Percentiles rank a stretch among this genome's conserved stretches.
Evolutionary conservation across 2,113 vertebrate species (phyloP).

Genomic region (Chlamydotis undulata): DNA sequence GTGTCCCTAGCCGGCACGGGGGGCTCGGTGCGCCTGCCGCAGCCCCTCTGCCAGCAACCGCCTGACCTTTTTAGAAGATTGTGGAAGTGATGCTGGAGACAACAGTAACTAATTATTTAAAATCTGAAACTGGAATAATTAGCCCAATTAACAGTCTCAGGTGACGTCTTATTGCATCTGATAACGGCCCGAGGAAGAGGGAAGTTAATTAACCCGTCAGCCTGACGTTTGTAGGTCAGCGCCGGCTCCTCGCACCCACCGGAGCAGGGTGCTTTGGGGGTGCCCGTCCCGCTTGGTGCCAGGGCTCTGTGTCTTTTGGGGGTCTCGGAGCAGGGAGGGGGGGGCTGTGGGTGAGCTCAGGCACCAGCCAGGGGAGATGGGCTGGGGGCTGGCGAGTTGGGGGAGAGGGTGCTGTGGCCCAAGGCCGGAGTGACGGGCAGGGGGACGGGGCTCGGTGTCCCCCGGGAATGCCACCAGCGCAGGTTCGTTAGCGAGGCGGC

Average conservation of each 20-base stretch:
- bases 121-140: slow-evolving; percentile 59
- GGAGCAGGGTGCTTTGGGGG: background rate
- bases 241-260: fast-evolving
- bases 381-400: fast-evolving
- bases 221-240: slow-evolving; percentile 31
- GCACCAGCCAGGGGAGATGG: fast-evolving
- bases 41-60: background rate
- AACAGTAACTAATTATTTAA: slow-evolving; percentile 65
- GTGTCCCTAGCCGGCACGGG: background rate
- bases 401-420: fast-evolving
- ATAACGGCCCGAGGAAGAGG: slow-evolving; percentile 22
- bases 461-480: background rate
- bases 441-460: background rate
- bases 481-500: background rate
- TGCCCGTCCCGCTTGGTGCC: fast-evolving
- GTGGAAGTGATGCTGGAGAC: slow-evolving; percentile 5
- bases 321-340: background rate
- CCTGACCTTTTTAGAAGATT: background rate
- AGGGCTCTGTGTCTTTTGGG: background rate
- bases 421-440: background rate
- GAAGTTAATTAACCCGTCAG: slow-evolving; percentile 59
- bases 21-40: fast-evolving
- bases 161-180: slow-evolving; percentile 44
- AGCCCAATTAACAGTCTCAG: slow-evolving; percentile 68
- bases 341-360: background rate